Evolutionary conservation across 2,888 invertebrate genomes (phyloP).

Genomic region (Aleiodes testaceus): DNA sequence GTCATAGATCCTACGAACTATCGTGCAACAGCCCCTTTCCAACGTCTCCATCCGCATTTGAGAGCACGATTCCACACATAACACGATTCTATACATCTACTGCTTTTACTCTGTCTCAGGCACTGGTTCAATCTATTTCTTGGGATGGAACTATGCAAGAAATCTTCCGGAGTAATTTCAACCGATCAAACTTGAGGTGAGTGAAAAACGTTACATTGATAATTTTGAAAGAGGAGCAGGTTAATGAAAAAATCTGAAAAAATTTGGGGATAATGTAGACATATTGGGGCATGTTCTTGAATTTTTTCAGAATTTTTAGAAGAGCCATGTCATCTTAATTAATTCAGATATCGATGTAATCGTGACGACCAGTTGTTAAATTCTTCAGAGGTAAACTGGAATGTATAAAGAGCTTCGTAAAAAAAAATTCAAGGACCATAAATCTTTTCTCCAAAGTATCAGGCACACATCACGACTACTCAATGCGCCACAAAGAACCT

Average conservation of each 20-base stretch:
- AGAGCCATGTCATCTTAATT: neutral
- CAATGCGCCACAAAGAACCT: constrained; percentile 46
- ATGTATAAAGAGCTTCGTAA: neutral
- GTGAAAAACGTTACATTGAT: neutral
- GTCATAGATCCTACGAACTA: constrained; percentile 71
- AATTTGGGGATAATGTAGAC: too few species aligned
- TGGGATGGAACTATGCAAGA: constrained; percentile 4
- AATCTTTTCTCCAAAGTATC: constrained; percentile 23
- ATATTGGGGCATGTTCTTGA: too few species aligned
- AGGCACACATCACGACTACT: constrained; percentile 23
- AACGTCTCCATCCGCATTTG: constrained; percentile 43
- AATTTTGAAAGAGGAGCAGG: too few species aligned
- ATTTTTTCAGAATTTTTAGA: neutral
- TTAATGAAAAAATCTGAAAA: too few species aligned
- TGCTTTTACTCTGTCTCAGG: constrained; percentile 19
- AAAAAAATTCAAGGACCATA: constrained; percentile 9
- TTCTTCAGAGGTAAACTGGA: constrained; percentile 11
- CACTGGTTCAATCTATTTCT: constrained; percentile 35
- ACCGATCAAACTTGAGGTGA: neutral
- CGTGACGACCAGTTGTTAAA: constrained; percentile 37
- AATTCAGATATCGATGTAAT: constrained; percentile 42
- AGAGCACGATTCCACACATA: constrained; percentile 39
- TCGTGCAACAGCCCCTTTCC: constrained; percentile 66
- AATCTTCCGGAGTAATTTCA: neutral
- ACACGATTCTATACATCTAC: constrained; percentile 37